Conservation (phyloP, 1,140 invertebrate genomes). For the Hormaphis cornu region DNA sequence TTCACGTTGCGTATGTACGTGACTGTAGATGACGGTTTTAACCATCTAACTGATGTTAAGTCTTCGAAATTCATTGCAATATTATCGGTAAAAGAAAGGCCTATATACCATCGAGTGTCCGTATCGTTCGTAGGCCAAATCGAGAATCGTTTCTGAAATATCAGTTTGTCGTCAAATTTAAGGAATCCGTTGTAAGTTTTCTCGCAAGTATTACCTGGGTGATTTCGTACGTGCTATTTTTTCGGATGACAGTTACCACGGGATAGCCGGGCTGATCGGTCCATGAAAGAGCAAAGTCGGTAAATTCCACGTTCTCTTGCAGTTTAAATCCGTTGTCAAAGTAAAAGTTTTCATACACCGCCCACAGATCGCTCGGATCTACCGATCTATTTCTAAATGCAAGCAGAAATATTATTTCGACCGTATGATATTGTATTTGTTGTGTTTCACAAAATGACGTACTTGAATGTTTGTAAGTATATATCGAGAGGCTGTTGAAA, state of each 20-base stretch:
- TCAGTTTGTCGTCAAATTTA: neutral
- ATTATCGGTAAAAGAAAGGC: neutral
- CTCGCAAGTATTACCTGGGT: neutral
- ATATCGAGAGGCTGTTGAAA: neutral
- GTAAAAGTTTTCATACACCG: slow-evolving; percentile 15
- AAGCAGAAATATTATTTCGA: neutral
- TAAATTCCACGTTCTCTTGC: neutral
- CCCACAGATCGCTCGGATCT: neutral
- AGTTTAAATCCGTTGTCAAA: neutral
- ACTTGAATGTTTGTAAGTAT: slow-evolving; percentile 9
- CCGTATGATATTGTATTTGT: neutral
- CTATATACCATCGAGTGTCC: slow-evolving; percentile 1
- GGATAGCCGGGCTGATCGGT: slow-evolving; percentile 66
- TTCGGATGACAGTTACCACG: slow-evolving; percentile 51
- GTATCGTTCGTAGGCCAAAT: neutral
- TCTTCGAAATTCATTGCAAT: neutral
- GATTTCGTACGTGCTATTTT: neutral
- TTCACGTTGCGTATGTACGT: neutral
- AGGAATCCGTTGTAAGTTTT: neutral
- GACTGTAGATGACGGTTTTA: neutral
- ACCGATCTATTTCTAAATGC: neutral
- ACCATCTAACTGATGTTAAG: neutral
- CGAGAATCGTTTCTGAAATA: neutral
- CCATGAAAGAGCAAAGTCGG: slow-evolving; percentile 58
- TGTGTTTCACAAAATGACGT: neutral